Evolutionary conservation across 2,113 vertebrate species (phyloP).

Genomic region (Taurulus bubalis): DNA sequence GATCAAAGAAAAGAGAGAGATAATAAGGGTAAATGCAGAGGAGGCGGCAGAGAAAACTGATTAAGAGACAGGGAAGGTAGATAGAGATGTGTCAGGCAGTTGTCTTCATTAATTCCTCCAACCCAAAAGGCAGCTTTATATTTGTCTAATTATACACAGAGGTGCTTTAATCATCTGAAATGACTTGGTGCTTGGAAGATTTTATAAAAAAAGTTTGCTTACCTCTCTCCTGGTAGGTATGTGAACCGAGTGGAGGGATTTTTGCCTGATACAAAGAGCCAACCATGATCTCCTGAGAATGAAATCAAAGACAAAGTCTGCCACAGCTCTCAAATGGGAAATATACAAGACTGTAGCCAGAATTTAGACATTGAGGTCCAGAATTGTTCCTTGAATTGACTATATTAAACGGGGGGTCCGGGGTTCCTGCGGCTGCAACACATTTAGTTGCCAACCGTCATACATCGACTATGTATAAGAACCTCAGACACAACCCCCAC

Average conservation of each 20-base stretch:
- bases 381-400: neutral
- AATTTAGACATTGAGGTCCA: neutral
- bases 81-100: neutral
- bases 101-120: neutral
- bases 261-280: constrained; percentile 93
- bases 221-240: constrained; percentile 87
- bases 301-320: constrained; percentile 10
- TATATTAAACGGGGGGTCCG: neutral
- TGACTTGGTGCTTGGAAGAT: neutral
- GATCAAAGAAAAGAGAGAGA: neutral
- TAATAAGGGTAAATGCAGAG: neutral
- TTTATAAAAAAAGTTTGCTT: constrained; percentile 27
- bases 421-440: neutral
- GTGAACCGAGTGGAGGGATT: constrained; percentile 85
- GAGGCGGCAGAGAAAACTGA: neutral
- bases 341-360: neutral
- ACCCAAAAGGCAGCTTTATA: neutral
- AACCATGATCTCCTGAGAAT: constrained; percentile 93
- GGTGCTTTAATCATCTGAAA: neutral
- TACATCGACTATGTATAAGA: neutral
- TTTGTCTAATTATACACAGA: neutral
- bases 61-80: neutral
- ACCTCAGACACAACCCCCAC: neutral
- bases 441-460: neutral
- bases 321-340: neutral